Evolutionary conservation across 2,797 vertebrate genomes (phyloP), one percentile per base, ranked within the genome.

Genomic region (Ctenochaetus hawaiiensis): DNA sequence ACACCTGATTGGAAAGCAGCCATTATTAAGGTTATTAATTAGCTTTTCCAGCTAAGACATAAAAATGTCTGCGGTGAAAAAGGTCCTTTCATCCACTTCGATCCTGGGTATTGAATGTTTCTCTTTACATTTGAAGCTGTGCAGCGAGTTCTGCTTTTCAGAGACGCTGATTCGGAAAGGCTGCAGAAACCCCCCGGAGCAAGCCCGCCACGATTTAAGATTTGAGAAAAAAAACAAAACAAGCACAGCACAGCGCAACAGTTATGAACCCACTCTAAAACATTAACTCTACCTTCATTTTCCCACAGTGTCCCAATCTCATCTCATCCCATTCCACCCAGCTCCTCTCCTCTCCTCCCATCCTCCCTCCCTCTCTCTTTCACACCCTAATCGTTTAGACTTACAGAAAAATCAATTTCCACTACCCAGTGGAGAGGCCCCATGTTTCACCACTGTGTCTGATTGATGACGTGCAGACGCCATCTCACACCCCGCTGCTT

Each of bases 381-480:
- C 90, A 91, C 89, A 90, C 91, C 88, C 89, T 92, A 93, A 94
- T 93, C 90, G 87, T 83, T 80, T 83, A 87, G 88, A 90, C 88
- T 91, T 92, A 90, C 84, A 93, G 89, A 91, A 93, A 92, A 93
- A 93, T 93, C 92, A 89, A 93, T 94, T 93, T 89, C 92, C 89
- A 87, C 86, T 87, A 87, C 71, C 88, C 77, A 37, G 80, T 49
- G 71, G 85, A 91, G 87, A 85, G 76, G 82, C 63, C 87, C 85
- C 81, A 60, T 90, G 87, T 91, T 91, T 91, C 88, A 90, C 87
- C 86, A 23, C 83, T 75, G 91, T 87, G 90, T 91, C 92, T 94
- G 93, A 94, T 94, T 91, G 91, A 94, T 92, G 92, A 93, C 81
- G 77, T 78, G 45, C 82, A 81, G 89, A 87, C 81, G 64, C 85